Percentiles rank a stretch among this genome's conserved stretches.
These are phyloP conservation scores for Melieria picta DNA, from an alignment of 2,888 invertebrate species.

Conservation along the genomic window DNA sequence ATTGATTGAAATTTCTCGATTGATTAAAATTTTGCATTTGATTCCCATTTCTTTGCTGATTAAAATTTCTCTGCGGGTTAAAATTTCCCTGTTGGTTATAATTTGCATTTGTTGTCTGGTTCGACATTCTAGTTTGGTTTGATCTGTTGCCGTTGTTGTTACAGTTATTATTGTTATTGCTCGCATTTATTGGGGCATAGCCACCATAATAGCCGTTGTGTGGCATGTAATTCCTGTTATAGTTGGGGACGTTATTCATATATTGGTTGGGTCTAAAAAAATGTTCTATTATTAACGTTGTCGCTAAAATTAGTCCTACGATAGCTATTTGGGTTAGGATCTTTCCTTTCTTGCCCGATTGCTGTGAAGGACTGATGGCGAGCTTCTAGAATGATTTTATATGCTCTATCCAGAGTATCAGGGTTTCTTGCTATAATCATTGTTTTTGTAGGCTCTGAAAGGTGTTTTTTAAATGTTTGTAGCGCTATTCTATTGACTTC, in stretches of 20 bases:
- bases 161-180: constrained; percentile 1
- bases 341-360: constrained; percentile 1
- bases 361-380: constrained; percentile 4
- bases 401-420: background rate
- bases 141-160: too few relatives aligned
- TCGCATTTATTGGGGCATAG: background rate
- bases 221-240: background rate
- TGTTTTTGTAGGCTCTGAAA: too few relatives aligned
- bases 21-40: too few relatives aligned
- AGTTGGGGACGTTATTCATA: background rate
- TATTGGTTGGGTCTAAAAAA: background rate
- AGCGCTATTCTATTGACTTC: background rate
- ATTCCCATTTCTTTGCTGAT: too few relatives aligned
- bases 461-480: background rate
- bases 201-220: background rate
- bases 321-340: constrained; percentile 7
- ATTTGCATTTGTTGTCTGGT: too few relatives aligned
- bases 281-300: constrained; percentile 3
- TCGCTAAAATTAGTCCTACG: constrained; percentile 5
- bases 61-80: too few relatives aligned
- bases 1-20: too few relatives aligned
- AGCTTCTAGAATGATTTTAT: constrained; percentile 12
- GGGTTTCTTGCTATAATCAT: background rate
- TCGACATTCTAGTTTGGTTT: too few relatives aligned
- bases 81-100: too few relatives aligned